Evolutionary conservation across 2,888 invertebrate genomes (phyloP).

Genomic region (Acronicta aceris): DNA sequence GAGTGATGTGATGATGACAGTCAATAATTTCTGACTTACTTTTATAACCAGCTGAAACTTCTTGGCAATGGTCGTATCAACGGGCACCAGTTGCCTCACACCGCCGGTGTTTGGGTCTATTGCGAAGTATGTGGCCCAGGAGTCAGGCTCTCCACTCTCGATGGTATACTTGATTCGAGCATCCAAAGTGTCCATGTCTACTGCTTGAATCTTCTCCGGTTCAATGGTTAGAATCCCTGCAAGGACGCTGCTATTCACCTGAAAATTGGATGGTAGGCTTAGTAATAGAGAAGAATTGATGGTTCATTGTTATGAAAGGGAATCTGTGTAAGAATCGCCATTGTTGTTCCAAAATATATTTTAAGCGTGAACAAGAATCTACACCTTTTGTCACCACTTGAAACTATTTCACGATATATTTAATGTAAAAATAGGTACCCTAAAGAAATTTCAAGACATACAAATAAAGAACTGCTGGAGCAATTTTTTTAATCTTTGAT

Average conservation of each 20-base stretch:
- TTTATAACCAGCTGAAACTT: conserved; percentile 94
- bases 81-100: conserved; percentile 94
- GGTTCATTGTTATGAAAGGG: no score
- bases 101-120: conserved; percentile 95
- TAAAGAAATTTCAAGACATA: no score
- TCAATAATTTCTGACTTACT: conserved; percentile 77
- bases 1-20: no score
- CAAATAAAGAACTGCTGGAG: no score
- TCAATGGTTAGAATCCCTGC: conserved; percentile 95
- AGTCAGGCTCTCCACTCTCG: conserved; percentile 93
- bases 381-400: no score
- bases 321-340: no score
- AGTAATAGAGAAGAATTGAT: no score
- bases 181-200: conserved; percentile 96
- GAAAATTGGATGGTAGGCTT: conserved; percentile 8
- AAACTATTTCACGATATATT: no score
- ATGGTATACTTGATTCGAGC: conserved; percentile 95
- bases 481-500: no score
- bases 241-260: conserved; percentile 95
- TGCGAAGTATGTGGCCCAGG: conserved; percentile 94
- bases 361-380: no score
- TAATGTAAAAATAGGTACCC: no score
- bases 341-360: no score
- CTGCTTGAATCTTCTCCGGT: conserved; percentile 96
- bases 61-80: conserved; percentile 94